Percentiles rank a stretch among this genome's conserved stretches.
These are phyloP conservation scores for Glaucidium brasilianum DNA, from an alignment of 2,113 vertebrate genomes.

Conservation along the genomic window DNA sequence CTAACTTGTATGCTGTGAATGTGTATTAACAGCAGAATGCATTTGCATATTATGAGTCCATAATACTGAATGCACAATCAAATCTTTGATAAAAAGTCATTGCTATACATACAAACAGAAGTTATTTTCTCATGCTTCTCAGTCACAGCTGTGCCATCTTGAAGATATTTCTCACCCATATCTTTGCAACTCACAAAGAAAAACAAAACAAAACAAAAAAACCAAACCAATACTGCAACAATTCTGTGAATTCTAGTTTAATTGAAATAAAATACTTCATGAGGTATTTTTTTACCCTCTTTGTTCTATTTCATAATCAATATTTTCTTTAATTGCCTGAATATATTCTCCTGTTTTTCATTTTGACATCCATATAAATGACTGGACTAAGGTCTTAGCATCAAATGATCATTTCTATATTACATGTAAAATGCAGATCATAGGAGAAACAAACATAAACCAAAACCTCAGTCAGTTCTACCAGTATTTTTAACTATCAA, in stretches of 20 bases:
- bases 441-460: background rate
- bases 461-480: background rate
- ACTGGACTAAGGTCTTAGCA: background rate
- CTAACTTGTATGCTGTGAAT: slow-evolving; percentile 57
- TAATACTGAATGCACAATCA: slow-evolving; percentile 48
- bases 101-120: slow-evolving; percentile 29
- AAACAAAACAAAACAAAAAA: too few species aligned
- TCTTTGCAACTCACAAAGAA: background rate
- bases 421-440: background rate
- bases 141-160: background rate
- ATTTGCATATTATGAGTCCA: slow-evolving; percentile 61
- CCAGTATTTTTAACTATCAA: background rate
- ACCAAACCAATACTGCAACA: background rate
- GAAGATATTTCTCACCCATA: background rate
- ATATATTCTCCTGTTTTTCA: background rate
- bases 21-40: slow-evolving; percentile 60
- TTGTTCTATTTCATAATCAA: background rate
- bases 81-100: slow-evolving; percentile 34
- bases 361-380: background rate
- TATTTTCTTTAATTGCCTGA: background rate
- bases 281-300: background rate
- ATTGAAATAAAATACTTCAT: background rate
- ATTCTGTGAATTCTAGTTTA: background rate
- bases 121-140: slow-evolving; percentile 35
- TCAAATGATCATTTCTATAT: background rate